Evolutionary conservation across 2,113 vertebrate species (phyloP).

Genomic region (Alces alces): DNA sequence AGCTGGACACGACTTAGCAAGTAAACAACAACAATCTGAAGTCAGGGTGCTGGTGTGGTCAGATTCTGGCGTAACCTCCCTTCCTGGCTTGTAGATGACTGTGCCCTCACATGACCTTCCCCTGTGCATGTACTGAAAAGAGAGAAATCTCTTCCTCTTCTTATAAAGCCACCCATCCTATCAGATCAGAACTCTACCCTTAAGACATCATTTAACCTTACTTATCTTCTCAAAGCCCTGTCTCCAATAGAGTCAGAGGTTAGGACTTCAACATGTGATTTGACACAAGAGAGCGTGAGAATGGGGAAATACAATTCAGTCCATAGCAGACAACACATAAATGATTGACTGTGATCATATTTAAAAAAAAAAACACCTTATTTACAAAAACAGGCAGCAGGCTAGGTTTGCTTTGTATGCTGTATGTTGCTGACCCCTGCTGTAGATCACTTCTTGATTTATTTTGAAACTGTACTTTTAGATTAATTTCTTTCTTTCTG

Average conservation of each 20-base stretch:
- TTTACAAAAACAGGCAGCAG: background rate
- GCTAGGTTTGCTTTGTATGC: background rate
- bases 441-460: constrained; percentile 19
- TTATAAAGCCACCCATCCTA: background rate
- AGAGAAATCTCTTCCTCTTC: background rate
- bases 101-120: background rate
- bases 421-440: background rate
- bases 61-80: background rate
- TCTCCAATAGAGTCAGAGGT: background rate
- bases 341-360: background rate
- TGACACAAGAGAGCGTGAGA: accelerated
- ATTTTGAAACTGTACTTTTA: background rate
- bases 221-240: background rate
- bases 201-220: background rate
- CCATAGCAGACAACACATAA: background rate
- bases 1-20: background rate
- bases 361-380: background rate
- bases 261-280: background rate
- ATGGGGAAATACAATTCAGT: background rate
- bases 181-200: background rate
- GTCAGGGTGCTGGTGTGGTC: background rate
- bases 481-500: background rate
- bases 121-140: background rate
- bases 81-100: background rate
- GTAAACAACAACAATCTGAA: background rate